phyloP scores from a whole-genome alignment of 2,113 vertebrate species.

The Python bivittatus region DNA sequence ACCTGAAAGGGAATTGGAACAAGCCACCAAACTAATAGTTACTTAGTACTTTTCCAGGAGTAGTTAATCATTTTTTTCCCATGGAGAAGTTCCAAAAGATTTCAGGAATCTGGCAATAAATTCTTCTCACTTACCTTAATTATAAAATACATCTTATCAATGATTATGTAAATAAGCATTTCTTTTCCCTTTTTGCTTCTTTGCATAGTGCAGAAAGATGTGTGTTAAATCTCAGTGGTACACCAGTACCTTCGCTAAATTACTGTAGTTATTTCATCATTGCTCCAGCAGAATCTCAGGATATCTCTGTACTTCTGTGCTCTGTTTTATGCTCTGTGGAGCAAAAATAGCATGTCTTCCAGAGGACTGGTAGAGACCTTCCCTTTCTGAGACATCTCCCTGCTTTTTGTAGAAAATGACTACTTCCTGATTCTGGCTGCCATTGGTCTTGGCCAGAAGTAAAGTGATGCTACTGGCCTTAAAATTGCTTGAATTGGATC shows the following conservation, averaged over 20 bases:
- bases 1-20: constrained; percentile 32
- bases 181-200: neutral
- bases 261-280: neutral
- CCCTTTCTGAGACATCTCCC: neutral
- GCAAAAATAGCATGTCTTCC: neutral
- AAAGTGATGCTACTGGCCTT: neutral
- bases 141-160: neutral
- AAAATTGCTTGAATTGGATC: neutral
- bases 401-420: neutral
- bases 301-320: too few species aligned
- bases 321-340: neutral
- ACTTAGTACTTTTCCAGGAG: constrained; percentile 46
- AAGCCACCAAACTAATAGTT: constrained; percentile 43
- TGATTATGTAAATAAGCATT: constrained; percentile 26
- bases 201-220: neutral
- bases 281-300: neutral
- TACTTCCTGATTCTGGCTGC: neutral
- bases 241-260: neutral
- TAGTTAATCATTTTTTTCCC: constrained; percentile 25
- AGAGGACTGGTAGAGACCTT: neutral
- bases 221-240: neutral
- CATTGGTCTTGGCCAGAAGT: neutral
- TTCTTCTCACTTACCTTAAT: neutral
- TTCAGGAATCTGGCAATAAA: constrained; percentile 21
- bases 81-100: constrained; percentile 1